Conservation (phyloP, 23 tunicate genomes). For the Clavelina lepadiformis region DNA sequence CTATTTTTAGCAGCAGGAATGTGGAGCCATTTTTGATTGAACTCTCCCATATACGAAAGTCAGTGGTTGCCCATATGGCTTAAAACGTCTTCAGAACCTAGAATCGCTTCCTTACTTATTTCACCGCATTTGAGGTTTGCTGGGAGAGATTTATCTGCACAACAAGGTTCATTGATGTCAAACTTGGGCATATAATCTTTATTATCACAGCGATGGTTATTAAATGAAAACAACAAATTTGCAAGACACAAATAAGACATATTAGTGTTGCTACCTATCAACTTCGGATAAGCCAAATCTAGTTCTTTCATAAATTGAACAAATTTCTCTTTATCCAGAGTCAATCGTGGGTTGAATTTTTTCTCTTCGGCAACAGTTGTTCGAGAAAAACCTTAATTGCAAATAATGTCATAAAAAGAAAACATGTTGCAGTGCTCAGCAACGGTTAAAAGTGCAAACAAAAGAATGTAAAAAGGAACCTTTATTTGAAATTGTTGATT, state of each 20-base stretch:
- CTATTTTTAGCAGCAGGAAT: too few relatives aligned
- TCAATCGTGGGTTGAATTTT: slow-evolving; percentile 55
- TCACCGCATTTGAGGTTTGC: slow-evolving; percentile 75
- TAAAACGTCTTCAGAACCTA: slow-evolving; percentile 27
- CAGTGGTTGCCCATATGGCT: too few relatives aligned
- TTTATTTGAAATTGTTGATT: too few relatives aligned
- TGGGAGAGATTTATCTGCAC: slow-evolving; percentile 49
- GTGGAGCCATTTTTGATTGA: too few relatives aligned
- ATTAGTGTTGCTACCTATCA: slow-evolving; percentile 32
- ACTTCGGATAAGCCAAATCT: slow-evolving; percentile 52
- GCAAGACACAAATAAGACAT: too few relatives aligned
- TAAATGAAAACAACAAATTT: too few relatives aligned
- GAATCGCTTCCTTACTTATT: slow-evolving; percentile 43
- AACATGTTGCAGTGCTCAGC: background rate
- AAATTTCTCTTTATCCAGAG: slow-evolving; percentile 38
- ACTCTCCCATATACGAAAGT: too few relatives aligned
- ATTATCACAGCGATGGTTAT: too few relatives aligned
- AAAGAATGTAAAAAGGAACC: background rate
- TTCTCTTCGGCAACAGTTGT: slow-evolving; percentile 66
- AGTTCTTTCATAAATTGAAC: slow-evolving; percentile 56
- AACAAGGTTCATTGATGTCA: too few relatives aligned
- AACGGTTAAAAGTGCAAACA: background rate
- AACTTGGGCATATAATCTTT: too few relatives aligned
- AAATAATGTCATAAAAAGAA: background rate
- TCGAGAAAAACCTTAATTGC: slow-evolving; percentile 12